phyloP scores from a whole-genome alignment of 2,797 vertebrate species.

The Trichosurus vulpecula region DNA sequence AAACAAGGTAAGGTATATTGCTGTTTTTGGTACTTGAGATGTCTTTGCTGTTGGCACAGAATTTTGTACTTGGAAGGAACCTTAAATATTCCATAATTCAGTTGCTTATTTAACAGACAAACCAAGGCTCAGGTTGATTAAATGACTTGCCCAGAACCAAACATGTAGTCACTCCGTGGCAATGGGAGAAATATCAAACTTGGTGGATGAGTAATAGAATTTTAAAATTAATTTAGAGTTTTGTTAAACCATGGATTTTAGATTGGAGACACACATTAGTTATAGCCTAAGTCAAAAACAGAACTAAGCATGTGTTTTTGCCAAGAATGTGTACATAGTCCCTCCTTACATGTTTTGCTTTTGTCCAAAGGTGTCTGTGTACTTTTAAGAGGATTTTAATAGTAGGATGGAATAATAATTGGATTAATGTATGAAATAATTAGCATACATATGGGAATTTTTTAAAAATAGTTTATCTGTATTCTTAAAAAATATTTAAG shows the following conservation, averaged over 20 bases:
- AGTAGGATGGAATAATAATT: neutral
- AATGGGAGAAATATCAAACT: neutral
- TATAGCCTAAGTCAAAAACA: neutral
- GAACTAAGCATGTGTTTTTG: neutral
- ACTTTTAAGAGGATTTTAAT: neutral
- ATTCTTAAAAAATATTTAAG: neutral
- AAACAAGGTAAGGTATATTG: neutral
- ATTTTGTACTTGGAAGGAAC: neutral
- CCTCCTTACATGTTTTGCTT: neutral
- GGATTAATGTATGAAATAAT: neutral
- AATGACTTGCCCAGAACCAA: neutral
- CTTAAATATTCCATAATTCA: neutral
- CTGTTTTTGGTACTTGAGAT: neutral
- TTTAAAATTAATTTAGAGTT: neutral
- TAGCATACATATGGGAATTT: neutral
- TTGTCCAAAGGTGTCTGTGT: constrained; percentile 23
- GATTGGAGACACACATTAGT: neutral
- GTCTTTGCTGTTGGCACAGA: neutral
- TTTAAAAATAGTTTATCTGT: neutral
- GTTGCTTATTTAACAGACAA: neutral
- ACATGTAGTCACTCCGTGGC: neutral
- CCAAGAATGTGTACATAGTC: neutral
- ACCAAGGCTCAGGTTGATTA: neutral
- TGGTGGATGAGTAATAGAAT: neutral
- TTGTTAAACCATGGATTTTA: neutral